Conservation (phyloP, 2,888 invertebrate species). For the Ormyrus nitidulus region DNA sequence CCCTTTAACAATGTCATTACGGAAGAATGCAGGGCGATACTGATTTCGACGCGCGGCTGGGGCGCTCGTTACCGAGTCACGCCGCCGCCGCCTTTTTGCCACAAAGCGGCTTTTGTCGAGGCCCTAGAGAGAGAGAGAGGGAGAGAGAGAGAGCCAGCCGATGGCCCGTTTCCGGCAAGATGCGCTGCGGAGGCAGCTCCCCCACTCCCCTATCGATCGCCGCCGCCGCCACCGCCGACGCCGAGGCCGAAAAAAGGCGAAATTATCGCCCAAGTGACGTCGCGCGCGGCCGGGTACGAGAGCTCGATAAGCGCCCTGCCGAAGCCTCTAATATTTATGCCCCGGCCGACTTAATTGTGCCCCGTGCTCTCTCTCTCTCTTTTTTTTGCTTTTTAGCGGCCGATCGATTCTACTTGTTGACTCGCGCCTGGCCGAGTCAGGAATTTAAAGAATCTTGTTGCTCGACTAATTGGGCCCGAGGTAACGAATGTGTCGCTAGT, state of each 20-base stretch:
- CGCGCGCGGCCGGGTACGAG: too few relatives aligned
- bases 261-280: too few relatives aligned
- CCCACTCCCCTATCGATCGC: constrained; percentile 47
- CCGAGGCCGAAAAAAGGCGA: neutral
- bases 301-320: too few relatives aligned
- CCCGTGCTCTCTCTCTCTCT: too few relatives aligned
- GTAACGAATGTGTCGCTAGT: neutral
- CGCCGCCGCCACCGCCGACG: constrained; percentile 1
- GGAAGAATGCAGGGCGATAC: constrained; percentile 8
- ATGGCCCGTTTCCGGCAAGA: constrained; percentile 32
- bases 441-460: too few relatives aligned
- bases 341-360: too few relatives aligned
- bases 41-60: neutral
- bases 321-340: too few relatives aligned
- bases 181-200: constrained; percentile 18
- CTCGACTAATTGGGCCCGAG: neutral
- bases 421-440: too few relatives aligned
- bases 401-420: too few relatives aligned
- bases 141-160: neutral
- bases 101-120: constrained; percentile 22
- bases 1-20: constrained; percentile 36
- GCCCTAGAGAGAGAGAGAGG: constrained; percentile 21
- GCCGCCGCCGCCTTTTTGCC: neutral
- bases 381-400: too few relatives aligned
- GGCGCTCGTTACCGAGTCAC: neutral